Conservation (phyloP, 2,797 vertebrate genomes). For the Coranthus polyacanthus region DNA sequence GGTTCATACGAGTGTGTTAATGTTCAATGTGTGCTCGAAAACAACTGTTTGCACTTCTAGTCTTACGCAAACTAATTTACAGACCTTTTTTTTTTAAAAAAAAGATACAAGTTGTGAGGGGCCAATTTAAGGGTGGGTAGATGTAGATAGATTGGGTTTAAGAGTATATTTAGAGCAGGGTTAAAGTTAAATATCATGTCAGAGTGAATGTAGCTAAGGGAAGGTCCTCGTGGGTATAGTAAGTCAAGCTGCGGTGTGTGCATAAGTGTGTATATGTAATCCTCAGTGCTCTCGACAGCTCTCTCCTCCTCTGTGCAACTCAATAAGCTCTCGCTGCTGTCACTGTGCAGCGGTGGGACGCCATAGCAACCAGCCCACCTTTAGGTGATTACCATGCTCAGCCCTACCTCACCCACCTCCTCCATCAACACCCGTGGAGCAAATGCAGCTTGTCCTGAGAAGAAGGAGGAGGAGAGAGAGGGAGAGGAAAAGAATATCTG, state of each 20-base stretch:
- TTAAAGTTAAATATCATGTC: background rate
- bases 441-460: slow-evolving; percentile 32
- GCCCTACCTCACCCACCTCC: slow-evolving; percentile 58
- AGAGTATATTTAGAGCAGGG: background rate
- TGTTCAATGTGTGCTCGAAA: background rate
- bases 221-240: slow-evolving; percentile 28
- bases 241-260: slow-evolving; percentile 27
- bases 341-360: slow-evolving; percentile 78
- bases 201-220: slow-evolving; percentile 17
- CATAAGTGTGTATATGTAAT: slow-evolving; percentile 40
- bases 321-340: slow-evolving; percentile 85
- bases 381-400: slow-evolving; percentile 73
- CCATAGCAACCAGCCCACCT: slow-evolving; percentile 79
- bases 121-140: background rate
- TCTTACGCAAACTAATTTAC: background rate
- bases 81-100: background rate
- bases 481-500: slow-evolving; percentile 12
- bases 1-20: background rate
- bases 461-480: background rate
- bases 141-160: background rate
- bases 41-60: background rate
- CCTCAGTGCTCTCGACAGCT: slow-evolving; percentile 73
- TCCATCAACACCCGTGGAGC: slow-evolving; percentile 51
- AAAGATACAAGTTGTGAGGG: background rate
- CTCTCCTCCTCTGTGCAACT: slow-evolving; percentile 79